Conservation (phyloP, 2,888 invertebrate genomes). For the Thereva unica region DNA sequence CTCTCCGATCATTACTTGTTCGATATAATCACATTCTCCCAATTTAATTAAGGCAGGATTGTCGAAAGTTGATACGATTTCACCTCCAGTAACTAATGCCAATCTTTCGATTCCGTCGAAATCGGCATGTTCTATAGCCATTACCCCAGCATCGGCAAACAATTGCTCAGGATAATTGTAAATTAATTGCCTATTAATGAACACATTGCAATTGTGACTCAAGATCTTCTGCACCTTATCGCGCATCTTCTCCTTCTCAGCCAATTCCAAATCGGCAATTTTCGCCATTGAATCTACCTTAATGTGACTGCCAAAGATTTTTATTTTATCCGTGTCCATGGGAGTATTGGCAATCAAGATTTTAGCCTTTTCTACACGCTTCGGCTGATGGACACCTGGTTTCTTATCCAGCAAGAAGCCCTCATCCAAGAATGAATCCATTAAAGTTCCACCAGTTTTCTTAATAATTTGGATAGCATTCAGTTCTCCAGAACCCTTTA, state of each 20-base stretch:
- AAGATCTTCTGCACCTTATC: constrained; percentile 97
- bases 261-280: constrained; percentile 95
- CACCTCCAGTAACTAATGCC: constrained; percentile 96
- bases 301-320: constrained; percentile 96
- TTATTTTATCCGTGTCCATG: constrained; percentile 99
- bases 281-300: constrained; percentile 91
- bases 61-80: constrained; percentile 98
- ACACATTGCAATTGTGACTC: constrained; percentile 93
- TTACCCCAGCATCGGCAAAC: constrained; percentile 96
- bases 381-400: constrained; percentile 97
- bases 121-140: constrained; percentile 99
- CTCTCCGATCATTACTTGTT: constrained; percentile 95
- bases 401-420: constrained; percentile 96
- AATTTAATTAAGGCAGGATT: constrained; percentile 88
- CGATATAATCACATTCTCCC: constrained; percentile 92
- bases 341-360: constrained; percentile 99
- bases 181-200: constrained; percentile 97
- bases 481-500: constrained; percentile 94
- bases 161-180: constrained; percentile 99
- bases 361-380: constrained; percentile 87
- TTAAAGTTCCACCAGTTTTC: constrained; percentile 89
- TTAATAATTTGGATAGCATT: constrained; percentile 98
- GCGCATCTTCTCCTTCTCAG: constrained; percentile 99
- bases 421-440: constrained; percentile 95
- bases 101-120: constrained; percentile 98